A percentile compares a stretch with the other conserved stretches of the same genome.
Evolutionary conservation across 2,888 invertebrate species (phyloP).

Genomic region (Ischnura elegans): DNA sequence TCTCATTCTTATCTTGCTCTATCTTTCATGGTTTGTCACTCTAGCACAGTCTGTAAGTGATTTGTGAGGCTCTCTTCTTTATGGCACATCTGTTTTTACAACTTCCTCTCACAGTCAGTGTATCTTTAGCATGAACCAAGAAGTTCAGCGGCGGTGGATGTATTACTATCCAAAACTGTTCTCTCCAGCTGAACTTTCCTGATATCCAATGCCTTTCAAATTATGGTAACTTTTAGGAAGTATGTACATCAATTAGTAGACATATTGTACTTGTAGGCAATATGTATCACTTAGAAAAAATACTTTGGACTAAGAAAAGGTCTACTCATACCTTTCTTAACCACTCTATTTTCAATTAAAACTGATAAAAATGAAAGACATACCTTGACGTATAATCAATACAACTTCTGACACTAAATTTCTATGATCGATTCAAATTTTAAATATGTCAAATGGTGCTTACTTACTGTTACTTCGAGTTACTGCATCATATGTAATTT

Average conservation of each 20-base stretch:
- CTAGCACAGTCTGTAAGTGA: conserved; percentile 67
- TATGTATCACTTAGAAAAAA: conserved; percentile 15
- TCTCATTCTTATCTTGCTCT: conserved; percentile 66
- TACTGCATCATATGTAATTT: background rate
- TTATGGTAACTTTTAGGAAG: conserved; percentile 39
- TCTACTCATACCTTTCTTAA: background rate
- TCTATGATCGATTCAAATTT: background rate
- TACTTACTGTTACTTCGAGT: background rate
- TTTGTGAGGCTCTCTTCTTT: conserved; percentile 61
- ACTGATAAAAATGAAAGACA: background rate
- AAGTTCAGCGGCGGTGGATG: conserved; percentile 79
- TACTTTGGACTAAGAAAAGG: background rate
- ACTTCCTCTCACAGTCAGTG: conserved; percentile 57
- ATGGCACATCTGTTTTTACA: conserved; percentile 62
- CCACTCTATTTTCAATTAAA: background rate
- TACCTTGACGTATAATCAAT: background rate
- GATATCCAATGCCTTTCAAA: conserved; percentile 74
- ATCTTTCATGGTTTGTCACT: conserved; percentile 65
- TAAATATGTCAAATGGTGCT: background rate
- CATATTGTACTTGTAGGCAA: no score
- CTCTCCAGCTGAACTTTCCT: conserved; percentile 74
- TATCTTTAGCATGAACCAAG: conserved; percentile 70
- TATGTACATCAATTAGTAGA: no score
- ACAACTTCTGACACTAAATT: background rate
- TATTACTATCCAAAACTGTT: conserved; percentile 86